Evolutionary conservation across 2,113 vertebrate species (phyloP).

Genomic region (Dissostichus mawsoni): DNA sequence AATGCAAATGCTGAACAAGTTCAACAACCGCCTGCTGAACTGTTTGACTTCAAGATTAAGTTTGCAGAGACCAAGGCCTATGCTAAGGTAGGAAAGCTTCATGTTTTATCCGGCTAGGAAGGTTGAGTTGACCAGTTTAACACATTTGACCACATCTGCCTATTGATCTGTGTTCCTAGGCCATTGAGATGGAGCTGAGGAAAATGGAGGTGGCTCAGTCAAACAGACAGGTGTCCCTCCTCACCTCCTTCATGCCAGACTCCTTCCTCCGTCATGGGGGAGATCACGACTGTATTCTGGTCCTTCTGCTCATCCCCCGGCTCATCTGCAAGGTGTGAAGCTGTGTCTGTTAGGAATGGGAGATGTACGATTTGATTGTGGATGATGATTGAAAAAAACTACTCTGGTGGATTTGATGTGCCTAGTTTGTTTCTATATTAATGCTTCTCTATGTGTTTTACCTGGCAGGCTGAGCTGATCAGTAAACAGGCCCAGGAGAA

Average conservation of each 20-base stretch:
- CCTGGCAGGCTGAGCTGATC: slow-evolving; percentile 92
- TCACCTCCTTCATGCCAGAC: slow-evolving; percentile 98
- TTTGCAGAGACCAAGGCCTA: slow-evolving; percentile 98
- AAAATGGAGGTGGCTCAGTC: slow-evolving; percentile 97
- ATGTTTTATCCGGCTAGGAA: not conserved
- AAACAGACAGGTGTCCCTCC: slow-evolving; percentile 92
- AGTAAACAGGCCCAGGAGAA: slow-evolving; percentile 98
- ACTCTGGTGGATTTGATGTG: too few species aligned
- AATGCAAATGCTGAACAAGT: slow-evolving; percentile 90
- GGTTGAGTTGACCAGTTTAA: not conserved
- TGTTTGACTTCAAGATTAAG: slow-evolving; percentile 99
- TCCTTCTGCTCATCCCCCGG: slow-evolving; percentile 94
- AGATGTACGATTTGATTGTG: not conserved
- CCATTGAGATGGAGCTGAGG: slow-evolving; percentile 98
- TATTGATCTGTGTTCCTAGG: slow-evolving; percentile 77
- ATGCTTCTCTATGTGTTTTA: fast-evolving
- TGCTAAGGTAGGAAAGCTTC: slow-evolving; percentile 88
- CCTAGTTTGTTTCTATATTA: too few species aligned
- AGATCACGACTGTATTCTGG: slow-evolving; percentile 94
- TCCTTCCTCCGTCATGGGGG: slow-evolving; percentile 96
- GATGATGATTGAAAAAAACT: too few species aligned
- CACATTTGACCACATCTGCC: not conserved
- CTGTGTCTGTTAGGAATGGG: too few species aligned
- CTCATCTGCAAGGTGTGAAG: slow-evolving; percentile 93
- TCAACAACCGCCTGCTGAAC: slow-evolving; percentile 92